Evolutionary conservation across 2,113 vertebrate genomes (phyloP).

Genomic region (Mirounga angustirostris): DNA sequence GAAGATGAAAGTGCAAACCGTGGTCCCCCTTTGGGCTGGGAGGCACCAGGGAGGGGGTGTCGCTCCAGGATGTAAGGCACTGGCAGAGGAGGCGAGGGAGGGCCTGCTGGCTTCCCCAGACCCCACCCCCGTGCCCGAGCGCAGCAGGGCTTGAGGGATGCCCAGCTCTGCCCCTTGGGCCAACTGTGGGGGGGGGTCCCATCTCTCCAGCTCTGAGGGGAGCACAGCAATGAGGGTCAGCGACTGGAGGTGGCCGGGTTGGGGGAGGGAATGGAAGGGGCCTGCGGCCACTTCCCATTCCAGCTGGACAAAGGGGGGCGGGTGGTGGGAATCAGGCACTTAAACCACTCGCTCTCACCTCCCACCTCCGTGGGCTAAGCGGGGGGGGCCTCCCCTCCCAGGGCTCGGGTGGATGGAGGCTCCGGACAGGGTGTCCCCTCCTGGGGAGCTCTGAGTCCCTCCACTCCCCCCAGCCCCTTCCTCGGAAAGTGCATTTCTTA

Average conservation of each 20-base stretch:
- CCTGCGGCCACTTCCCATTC: conserved; percentile 30
- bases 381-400: neutral
- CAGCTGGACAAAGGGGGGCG: conserved; percentile 59
- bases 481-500: conserved; percentile 85
- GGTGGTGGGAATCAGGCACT: conserved; percentile 80
- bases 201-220: conserved; percentile 51
- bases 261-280: neutral
- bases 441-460: neutral
- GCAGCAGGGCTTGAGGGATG: neutral
- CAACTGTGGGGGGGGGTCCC: neutral
- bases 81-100: conserved; percentile 65
- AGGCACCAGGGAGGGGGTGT: conserved; percentile 48
- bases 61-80: conserved; percentile 86
- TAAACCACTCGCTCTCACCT: conserved; percentile 75
- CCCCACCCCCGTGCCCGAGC: neutral
- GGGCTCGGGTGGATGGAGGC: neutral
- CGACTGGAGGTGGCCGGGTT: neutral
- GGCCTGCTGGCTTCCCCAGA: neutral
- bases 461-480: neutral
- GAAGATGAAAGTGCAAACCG: conserved; percentile 75
- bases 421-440: neutral
- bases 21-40: conserved; percentile 44
- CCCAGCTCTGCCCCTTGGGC: conserved; percentile 28
- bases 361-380: conserved; percentile 37
- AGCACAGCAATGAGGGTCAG: conserved; percentile 38